These are phyloP conservation scores for Pseudobourletiella spinata DNA, from an alignment of 1,140 invertebrate genomes.

Conservation along the genomic window DNA sequence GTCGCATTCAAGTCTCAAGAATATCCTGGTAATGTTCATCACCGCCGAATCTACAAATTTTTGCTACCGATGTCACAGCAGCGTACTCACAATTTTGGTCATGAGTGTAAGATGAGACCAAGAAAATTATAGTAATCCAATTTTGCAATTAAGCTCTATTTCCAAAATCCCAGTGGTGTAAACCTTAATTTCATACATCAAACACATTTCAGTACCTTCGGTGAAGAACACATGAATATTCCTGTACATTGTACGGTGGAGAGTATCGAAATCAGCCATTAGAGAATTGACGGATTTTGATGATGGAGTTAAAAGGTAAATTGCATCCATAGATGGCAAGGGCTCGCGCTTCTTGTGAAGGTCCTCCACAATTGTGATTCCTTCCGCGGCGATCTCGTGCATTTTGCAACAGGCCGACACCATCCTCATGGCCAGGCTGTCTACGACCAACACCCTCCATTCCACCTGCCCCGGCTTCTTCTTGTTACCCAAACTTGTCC, in stretches of 20 bases:
- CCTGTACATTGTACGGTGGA: constrained; percentile 1
- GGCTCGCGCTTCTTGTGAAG: constrained; percentile 29
- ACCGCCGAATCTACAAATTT: too few relatives aligned
- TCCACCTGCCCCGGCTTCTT: constrained; percentile 46
- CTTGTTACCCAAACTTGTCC: constrained; percentile 55
- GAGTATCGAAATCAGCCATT: constrained; percentile 18
- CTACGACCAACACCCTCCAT: constrained; percentile 27
- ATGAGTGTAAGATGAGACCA: too few relatives aligned
- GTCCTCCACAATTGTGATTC: constrained; percentile 27
- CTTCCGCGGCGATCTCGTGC: constrained; percentile 29
- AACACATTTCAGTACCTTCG: constrained; percentile 12
- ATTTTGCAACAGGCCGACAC: constrained; percentile 31
- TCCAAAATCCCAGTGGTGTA: too few relatives aligned
- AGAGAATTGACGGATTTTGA: constrained; percentile 17
- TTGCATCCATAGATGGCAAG: constrained; percentile 25
- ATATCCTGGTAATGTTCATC: too few relatives aligned
- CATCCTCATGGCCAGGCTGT: constrained; percentile 22
- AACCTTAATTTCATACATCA: too few relatives aligned
- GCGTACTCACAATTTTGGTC: too few relatives aligned
- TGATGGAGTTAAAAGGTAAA: constrained; percentile 27
- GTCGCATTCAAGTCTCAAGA: too few relatives aligned
- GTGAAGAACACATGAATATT: constrained; percentile 23
- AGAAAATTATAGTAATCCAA: too few relatives aligned
- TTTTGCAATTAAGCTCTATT: too few relatives aligned
- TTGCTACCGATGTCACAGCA: too few relatives aligned